phyloP scores from a whole-genome alignment of 2,113 vertebrate species.

The Hippocampus mohnikei region DNA sequence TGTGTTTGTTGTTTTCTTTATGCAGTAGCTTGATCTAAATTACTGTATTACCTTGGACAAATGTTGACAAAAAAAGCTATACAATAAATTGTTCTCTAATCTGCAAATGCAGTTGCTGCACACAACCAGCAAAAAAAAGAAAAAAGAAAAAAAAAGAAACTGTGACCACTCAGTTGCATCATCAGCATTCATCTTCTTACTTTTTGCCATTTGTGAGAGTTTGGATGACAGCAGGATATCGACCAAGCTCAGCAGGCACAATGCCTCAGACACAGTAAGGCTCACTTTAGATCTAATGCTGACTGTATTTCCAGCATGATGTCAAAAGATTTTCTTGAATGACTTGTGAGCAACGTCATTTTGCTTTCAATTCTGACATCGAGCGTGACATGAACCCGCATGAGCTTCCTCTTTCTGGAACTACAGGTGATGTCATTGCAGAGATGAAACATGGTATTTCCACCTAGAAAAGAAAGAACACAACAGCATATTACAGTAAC shows the following conservation, averaged over 20 bases:
- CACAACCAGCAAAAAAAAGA: not conserved
- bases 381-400: slow-evolving; percentile 12
- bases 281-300: slow-evolving; percentile 68
- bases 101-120: not conserved
- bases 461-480: not conserved
- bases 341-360: slow-evolving; percentile 34
- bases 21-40: no score
- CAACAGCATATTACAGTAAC: not conserved
- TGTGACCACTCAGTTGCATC: not conserved
- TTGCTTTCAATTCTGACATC: slow-evolving; percentile 6
- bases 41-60: not conserved
- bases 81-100: not conserved
- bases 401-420: not conserved
- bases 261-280: slow-evolving; percentile 58
- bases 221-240: slow-evolving; percentile 44
- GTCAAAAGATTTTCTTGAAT: slow-evolving; percentile 19
- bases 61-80: not conserved
- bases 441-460: not conserved
- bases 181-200: slow-evolving; percentile 4
- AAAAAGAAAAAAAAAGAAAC: no score
- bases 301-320: slow-evolving; percentile 34
- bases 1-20: not conserved
- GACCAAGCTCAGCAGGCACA: slow-evolving; percentile 65
- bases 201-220: slow-evolving; percentile 21
- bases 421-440: not conserved